phyloP scores from a whole-genome alignment of 35 echinoderm and acorn worm species.

The Apostichopus californicus region DNA sequence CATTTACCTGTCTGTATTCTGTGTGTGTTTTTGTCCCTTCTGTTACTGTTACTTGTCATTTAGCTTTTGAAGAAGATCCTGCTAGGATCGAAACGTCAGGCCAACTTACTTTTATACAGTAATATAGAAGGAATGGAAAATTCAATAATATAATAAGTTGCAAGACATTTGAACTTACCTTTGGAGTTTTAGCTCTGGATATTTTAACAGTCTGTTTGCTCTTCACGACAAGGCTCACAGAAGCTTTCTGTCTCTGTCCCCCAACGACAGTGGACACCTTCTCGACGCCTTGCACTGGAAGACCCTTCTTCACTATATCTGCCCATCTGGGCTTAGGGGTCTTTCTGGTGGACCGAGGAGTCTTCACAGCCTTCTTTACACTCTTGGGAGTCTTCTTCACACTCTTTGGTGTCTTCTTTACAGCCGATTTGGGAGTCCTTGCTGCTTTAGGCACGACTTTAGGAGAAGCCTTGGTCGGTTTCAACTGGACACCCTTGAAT shows the following conservation, averaged over 20 bases:
- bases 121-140: too few species aligned
- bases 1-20: too few species aligned
- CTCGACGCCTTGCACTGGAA: constrained; percentile 22
- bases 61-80: too few species aligned
- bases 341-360: constrained; percentile 58
- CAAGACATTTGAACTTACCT: constrained; percentile 47
- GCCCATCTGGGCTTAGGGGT: constrained; percentile 77
- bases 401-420: constrained; percentile 73
- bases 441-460: background rate
- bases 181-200: constrained; percentile 73
- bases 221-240: constrained; percentile 22
- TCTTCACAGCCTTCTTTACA: constrained; percentile 63
- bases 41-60: too few species aligned
- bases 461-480: constrained; percentile 38
- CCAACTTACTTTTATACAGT: too few species aligned
- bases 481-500: constrained; percentile 22
- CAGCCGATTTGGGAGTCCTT: constrained; percentile 50
- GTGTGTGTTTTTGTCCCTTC: too few species aligned
- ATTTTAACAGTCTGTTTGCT: background rate
- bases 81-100: too few species aligned
- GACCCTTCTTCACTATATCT: constrained; percentile 89
- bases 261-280: constrained; percentile 16
- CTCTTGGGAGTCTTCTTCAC: constrained; percentile 72
- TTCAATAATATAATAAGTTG: background rate
- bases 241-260: background rate